Evolutionary conservation across 2,888 invertebrate genomes (phyloP), one percentile per base, ranked within the genome.

Genomic region (Callimorpha dominula): DNA sequence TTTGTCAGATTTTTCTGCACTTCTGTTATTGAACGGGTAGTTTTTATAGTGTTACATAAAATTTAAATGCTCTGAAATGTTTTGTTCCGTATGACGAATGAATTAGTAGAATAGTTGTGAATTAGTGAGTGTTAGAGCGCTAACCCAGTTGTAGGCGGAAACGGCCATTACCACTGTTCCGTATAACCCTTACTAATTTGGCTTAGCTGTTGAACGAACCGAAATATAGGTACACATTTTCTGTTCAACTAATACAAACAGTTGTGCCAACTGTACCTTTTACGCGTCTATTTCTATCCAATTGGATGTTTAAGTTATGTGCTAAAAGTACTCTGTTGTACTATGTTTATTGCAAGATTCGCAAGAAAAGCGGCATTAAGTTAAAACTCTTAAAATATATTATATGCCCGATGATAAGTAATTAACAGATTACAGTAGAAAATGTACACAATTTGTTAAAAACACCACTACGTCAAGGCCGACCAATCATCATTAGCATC

Each of bases 181-280:
- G 68, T 64, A 72, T 82, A 78, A 74, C 68, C 70, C 76, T 76
- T 68, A 80, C 78, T 81, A 82, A 80, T 72, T 74, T 65, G 64
- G 65, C 54, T 75, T 71, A 54, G 70, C 74, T 60, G 57, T 68
- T 74, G 68, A 73, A 52, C 43, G 20, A 15, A 67, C 50, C 74
- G 49, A 69, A 43, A 57, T 54, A 11, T 63, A 50, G 49, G 42
- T 42, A 20, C n/a, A 9, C n/a, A 57, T 57, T 42, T 6, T 65
- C 0, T n/a, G 17, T 54, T 17, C 17, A n/a, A n/a, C 17, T 17
- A 9, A 0, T 11, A 57, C 4, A 20, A 57, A 54, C n/a, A 57
- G 57, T 20, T 12, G 31, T 60, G 20, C 12, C 4, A 60, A 60
- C 20, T 20, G 6, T 8, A 31, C 20, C 12, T 20, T 20, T 31